Evolutionary conservation across 1,140 invertebrate species (phyloP), one percentile per base, ranked within the genome.

Genomic region (Aphis craccivora): DNA sequence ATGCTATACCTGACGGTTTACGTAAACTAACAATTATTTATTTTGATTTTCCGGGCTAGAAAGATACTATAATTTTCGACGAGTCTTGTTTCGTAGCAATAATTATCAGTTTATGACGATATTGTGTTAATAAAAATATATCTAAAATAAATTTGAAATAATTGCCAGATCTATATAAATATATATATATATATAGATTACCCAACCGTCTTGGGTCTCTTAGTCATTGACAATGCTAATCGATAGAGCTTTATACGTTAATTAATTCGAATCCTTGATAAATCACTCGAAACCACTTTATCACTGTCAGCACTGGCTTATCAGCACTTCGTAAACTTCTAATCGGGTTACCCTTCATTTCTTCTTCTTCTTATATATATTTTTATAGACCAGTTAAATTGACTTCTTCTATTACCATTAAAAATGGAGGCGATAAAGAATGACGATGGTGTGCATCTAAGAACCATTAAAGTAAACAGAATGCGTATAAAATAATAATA

Each of bases 241-340:
- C 91, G 91, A 84, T 93, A 53, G 81, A 35, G n/a, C 48, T 8
- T 53, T 84, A 53, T 43, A 40, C 81, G 91, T 93, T 93, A 93
- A 93, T 93, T 93, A 93, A 93, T 93, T 93, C 81, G 76, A 48
- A 93, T 93, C 76, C 48, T 93, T 93, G 91, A 93, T 93, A 93
- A 93, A 93, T 93, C 91, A 93, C 91, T 93, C 23, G 91, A 53
- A 93, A 86, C 48, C 81, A 93, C 91, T 93, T 84, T 93, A 93
- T 93, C 91, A 93, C 91, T 93, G 91, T 93, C 91, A 93, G 48
- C 43, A 84, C 40, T 45, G 81, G 91, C 91, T 93, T 93, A 93
- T 93, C 91, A 93, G 43, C 45, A 83, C 60, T 51, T 81, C 91
- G 67, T 93, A 93, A 84, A 93, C 76, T 93, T 93, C 90, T 92